Evolutionary conservation across 2,888 invertebrate genomes (phyloP), one percentile per base, ranked within the genome.

Genomic region (Zaprionus lineosus): DNA sequence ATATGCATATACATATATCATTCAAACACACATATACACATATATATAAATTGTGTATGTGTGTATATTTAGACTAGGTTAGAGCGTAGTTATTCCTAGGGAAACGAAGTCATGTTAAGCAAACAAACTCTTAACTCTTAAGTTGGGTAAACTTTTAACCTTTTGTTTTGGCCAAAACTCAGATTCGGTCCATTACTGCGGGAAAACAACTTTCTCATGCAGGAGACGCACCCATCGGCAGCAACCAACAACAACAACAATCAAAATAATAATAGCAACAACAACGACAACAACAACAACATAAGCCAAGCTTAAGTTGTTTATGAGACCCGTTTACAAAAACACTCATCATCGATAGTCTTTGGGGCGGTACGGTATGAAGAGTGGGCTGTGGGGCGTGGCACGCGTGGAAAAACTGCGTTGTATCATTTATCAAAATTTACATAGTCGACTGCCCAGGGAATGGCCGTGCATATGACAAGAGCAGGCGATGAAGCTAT

Each of bases 381-480:
- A 24, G n/a, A 24, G 4, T 7, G 4, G 24, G 4, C n/a, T 8
- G 8, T 24, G n/a, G 2, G 24, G n/a, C n/a, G n/a, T n/a, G n/a
- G n/a, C n/a, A n/a, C 28, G 29, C 11, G 19, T n/a, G 16, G 29
- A 29, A 43, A 65, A 36, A 55, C n/a, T 58, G 26, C 50, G 12
- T 44, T 53, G 50, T 43, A 70, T 78, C 73, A 78, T 78, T 82
- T 78, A 78, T 82, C 82, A 78, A 67, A 63, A 77, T 82, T 73
- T 67, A 65, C 67, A 59, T 56, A 40, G 58, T 16, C n/a, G n/a
- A n/a, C n/a, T n/a, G n/a, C n/a, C n/a, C 19, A 14, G 15, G 24
- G 60, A 58, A 44, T 50, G 59, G 31, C 28, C 16, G 58, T 63
- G 69, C 66, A 69, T 66, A 66, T 66, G 74, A 66, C 61, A 57